Percentiles rank a stretch among this genome's conserved stretches.
These are phyloP conservation scores for Tetramorium parvispinum DNA, from an alignment of 1,140 invertebrate species.

Conservation along the genomic window DNA sequence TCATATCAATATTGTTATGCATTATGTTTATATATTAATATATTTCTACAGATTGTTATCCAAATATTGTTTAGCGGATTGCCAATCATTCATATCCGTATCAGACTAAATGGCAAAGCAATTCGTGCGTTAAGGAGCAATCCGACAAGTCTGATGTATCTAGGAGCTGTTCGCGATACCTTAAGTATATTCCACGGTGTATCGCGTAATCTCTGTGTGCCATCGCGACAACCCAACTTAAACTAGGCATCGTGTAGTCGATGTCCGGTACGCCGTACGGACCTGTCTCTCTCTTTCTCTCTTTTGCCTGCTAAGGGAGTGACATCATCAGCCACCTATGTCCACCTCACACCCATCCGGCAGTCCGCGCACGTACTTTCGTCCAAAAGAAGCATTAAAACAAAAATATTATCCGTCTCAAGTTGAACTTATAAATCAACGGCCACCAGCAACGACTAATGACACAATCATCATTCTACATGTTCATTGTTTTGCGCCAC, in stretches of 20 bases:
- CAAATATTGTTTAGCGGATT: not conserved
- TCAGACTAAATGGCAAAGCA: not conserved
- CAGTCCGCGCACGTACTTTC: conserved; percentile 81
- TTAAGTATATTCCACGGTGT: conserved; percentile 74
- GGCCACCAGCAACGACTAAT: conserved; percentile 64
- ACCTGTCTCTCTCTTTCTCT: conserved; percentile 67
- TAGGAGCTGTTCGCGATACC: conserved; percentile 69
- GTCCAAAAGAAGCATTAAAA: conserved; percentile 76
- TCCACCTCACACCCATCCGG: conserved; percentile 77
- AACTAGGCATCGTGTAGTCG: conserved; percentile 80
- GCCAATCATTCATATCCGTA: conserved; percentile 18
- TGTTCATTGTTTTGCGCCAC: conserved; percentile 10
- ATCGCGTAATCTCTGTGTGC: conserved; percentile 82
- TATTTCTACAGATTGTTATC: not conserved
- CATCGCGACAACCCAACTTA: conserved; percentile 81
- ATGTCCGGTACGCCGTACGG: conserved; percentile 76
- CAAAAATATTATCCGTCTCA: conserved; percentile 79
- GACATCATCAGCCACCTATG: conserved; percentile 84
- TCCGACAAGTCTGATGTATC: conserved; percentile 65
- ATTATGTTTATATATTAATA: not conserved
- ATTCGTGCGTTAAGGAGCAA: conserved; percentile 57
- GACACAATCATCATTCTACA: conserved; percentile 67
- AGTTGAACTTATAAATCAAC: conserved; percentile 82
- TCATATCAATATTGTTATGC: not conserved
- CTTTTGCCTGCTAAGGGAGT: conserved; percentile 68